Evolutionary conservation across 2,113 vertebrate genomes (phyloP).

Genomic region (Melanostigma gelatinosum): DNA sequence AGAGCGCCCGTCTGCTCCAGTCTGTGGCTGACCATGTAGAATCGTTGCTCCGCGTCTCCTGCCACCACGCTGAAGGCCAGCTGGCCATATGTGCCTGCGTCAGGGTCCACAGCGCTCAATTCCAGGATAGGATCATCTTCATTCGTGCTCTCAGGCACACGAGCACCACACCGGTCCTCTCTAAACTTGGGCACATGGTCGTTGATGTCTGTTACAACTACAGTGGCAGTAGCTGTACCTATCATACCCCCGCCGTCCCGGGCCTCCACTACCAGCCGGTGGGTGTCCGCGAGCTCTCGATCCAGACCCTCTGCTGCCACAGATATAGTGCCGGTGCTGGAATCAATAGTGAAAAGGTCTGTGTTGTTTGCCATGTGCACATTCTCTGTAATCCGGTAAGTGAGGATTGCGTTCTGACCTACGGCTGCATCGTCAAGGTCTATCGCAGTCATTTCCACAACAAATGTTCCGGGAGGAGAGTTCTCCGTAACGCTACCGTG

Average conservation of each 20-base stretch:
- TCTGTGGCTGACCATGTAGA: constrained; percentile 85
- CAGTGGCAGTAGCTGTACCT: constrained; percentile 86
- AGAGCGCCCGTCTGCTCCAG: constrained; percentile 83
- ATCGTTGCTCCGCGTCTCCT: constrained; percentile 87
- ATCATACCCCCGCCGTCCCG: constrained; percentile 88
- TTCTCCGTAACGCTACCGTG: constrained; percentile 87
- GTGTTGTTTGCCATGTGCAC: constrained; percentile 49
- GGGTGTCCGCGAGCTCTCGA: constrained; percentile 83
- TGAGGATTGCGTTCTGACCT: constrained; percentile 88
- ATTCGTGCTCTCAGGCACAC: constrained; percentile 80
- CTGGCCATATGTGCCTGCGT: constrained; percentile 81
- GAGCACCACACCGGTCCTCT: constrained; percentile 79
- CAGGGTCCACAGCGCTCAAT: constrained; percentile 84
- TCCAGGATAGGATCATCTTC: constrained; percentile 82
- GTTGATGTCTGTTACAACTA: constrained; percentile 86
- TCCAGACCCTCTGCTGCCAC: constrained; percentile 84
- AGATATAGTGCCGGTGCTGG: constrained; percentile 85
- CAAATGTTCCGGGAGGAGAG: constrained; percentile 83
- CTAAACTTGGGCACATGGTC: constrained; percentile 87
- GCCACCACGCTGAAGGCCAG: constrained; percentile 85
- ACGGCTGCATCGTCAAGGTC: constrained; percentile 88
- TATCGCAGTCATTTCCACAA: constrained; percentile 88
- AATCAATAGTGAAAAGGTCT: constrained; percentile 86
- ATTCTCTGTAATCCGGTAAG: constrained; percentile 85
- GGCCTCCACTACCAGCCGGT: constrained; percentile 86